Conservation (phyloP, 2,797 vertebrate genomes). For the Cirrhinus mrigala region DNA sequence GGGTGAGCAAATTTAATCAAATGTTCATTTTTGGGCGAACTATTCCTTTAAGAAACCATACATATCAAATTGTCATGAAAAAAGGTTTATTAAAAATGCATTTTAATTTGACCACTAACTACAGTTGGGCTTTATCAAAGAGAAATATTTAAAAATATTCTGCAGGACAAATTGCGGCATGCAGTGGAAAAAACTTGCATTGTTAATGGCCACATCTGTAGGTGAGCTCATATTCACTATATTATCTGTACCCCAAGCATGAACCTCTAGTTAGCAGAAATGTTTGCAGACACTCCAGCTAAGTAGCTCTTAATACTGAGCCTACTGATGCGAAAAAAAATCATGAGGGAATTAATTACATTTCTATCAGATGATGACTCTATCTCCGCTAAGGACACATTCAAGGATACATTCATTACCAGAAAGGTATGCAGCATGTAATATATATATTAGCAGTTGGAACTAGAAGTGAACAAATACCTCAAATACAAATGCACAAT, state of each 20-base stretch:
- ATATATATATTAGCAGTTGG: not conserved
- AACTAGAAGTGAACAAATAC: not conserved
- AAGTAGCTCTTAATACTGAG: constrained; percentile 35
- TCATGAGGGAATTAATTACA: constrained; percentile 29
- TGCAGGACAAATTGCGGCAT: no score
- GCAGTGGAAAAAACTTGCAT: no score
- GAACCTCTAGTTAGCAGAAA: constrained; percentile 12
- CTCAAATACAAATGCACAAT: not conserved
- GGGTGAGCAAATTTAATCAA: not conserved
- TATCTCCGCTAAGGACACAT: constrained; percentile 11
- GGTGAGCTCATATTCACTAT: not conserved
- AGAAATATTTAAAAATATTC: not conserved
- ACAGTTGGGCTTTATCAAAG: not conserved
- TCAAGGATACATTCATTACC: constrained; percentile 16
- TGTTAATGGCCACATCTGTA: no score
- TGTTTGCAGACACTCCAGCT: constrained; percentile 17
- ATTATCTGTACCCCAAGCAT: not conserved
- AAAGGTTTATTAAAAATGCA: no score
- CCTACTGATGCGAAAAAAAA: constrained; percentile 12
- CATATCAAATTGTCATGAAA: not conserved
- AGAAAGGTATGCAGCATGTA: not conserved
- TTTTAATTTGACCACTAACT: constrained; percentile 16
- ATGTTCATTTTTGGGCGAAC: not conserved
- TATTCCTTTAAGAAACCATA: not conserved
- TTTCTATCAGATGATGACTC: constrained; percentile 34